Conservation (phyloP, 2,797 vertebrate genomes). For the Neoniphon sammara region DNA sequence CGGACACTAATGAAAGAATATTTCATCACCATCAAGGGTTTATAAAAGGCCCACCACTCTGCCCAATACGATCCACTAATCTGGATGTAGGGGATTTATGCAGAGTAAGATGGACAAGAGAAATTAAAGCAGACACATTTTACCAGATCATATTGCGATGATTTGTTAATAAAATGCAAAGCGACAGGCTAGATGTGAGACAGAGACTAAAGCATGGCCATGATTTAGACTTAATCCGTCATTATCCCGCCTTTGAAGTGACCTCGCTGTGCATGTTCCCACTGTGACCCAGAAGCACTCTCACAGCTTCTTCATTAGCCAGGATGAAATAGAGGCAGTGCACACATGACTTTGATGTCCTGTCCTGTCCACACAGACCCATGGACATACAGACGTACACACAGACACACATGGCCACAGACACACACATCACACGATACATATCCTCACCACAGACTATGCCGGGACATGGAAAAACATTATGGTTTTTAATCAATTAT, state of each 20-base stretch:
- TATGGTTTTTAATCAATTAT: constrained; percentile 85
- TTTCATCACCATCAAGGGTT: constrained; percentile 74
- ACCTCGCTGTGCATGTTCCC: constrained; percentile 76
- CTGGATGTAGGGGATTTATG: constrained; percentile 69
- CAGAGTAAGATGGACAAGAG: constrained; percentile 69
- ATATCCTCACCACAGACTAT: constrained; percentile 62
- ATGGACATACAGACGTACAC: constrained; percentile 25
- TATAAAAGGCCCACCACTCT: constrained; percentile 67
- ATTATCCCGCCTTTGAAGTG: constrained; percentile 83
- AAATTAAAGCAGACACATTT: constrained; percentile 77
- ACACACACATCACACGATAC: constrained; percentile 38
- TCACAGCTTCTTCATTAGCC: constrained; percentile 82
- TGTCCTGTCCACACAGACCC: constrained; percentile 43
- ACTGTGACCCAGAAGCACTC: constrained; percentile 77
- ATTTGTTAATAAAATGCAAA: constrained; percentile 80
- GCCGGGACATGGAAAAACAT: constrained; percentile 75
- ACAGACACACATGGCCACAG: constrained; percentile 27
- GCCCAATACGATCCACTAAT: constrained; percentile 64
- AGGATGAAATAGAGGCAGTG: constrained; percentile 72
- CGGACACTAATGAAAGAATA: constrained; percentile 70
- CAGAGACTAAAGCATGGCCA: constrained; percentile 66
- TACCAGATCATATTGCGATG: constrained; percentile 75
- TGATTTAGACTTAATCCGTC: constrained; percentile 82
- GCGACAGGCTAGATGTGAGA: constrained; percentile 67
- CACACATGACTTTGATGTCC: constrained; percentile 75